Percentiles rank a stretch among this genome's conserved stretches.
phyloP scores from a whole-genome alignment of 2,888 invertebrate species.

The Ophion ventricosus region DNA sequence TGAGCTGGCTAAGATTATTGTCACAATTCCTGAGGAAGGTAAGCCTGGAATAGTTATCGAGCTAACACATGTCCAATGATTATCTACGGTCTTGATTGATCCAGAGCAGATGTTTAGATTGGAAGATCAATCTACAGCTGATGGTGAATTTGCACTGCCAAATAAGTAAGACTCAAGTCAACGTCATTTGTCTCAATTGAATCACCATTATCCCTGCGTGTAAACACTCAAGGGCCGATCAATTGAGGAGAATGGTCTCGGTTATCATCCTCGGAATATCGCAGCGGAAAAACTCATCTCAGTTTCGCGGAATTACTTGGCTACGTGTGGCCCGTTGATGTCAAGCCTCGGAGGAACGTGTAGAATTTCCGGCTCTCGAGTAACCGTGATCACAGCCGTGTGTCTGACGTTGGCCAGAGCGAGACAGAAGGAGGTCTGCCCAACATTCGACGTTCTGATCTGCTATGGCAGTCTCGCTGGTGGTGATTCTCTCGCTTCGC shows the following conservation, averaged over 20 bases:
- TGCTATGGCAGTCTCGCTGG: background rate
- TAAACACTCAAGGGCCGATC: background rate
- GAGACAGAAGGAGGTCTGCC: background rate
- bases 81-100: background rate
- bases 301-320: slow-evolving; percentile 10
- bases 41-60: background rate
- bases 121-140: background rate
- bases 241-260: slow-evolving; percentile 4
- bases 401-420: background rate
- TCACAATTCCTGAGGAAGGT: background rate
- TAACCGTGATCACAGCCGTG: background rate
- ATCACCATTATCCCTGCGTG: background rate
- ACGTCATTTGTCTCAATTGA: background rate
- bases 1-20: slow-evolving; percentile 11
- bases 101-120: background rate
- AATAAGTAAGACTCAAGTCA: background rate
- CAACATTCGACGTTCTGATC: slow-evolving; percentile 24
- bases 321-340: slow-evolving; percentile 6
- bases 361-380: slow-evolving; percentile 23
- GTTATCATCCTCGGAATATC: background rate
- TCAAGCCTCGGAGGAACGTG: slow-evolving; percentile 31
- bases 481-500: slow-evolving; percentile 1
- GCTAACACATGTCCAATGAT: background rate
- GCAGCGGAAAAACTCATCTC: background rate
- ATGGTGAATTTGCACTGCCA: background rate